Evolutionary conservation across 2,113 vertebrate genomes (phyloP).

Genomic region (Spermophilus dauricus): DNA sequence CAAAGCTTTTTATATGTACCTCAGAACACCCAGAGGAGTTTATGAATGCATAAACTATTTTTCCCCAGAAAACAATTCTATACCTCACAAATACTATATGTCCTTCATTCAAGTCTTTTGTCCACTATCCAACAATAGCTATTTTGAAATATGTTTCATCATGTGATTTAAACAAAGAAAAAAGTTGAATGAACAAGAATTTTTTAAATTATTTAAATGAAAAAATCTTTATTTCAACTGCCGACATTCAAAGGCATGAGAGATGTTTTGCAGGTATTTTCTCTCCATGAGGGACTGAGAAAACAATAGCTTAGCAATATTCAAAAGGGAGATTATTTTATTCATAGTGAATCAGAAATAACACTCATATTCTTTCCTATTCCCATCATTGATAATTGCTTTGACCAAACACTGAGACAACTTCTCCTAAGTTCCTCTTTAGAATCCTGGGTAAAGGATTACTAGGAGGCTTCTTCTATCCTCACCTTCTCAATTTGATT

Average conservation of each 20-base stretch:
- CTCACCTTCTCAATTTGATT: neutral
- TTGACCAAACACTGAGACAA: neutral
- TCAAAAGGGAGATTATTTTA: neutral
- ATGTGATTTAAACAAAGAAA: neutral
- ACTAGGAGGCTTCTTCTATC: neutral
- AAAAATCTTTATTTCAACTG: constrained; percentile 4
- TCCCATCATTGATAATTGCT: neutral
- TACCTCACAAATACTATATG: neutral
- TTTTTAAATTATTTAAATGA: neutral
- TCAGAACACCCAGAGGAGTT: neutral
- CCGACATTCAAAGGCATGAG: neutral
- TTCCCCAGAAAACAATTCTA: neutral
- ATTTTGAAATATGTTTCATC: constrained; percentile 2
- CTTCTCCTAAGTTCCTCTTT: neutral
- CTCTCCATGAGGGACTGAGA: neutral
- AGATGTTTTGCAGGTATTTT: neutral
- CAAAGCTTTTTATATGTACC: neutral
- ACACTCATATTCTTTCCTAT: neutral
- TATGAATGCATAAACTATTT: neutral
- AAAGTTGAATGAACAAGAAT: neutral
- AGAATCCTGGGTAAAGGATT: neutral
- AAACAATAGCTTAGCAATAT: neutral
- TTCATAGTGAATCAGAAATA: neutral
- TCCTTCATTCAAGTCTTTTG: neutral
- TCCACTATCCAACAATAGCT: neutral